Evolutionary conservation across 2,113 vertebrate genomes (phyloP).

Genomic region (Heterotis niloticus): DNA sequence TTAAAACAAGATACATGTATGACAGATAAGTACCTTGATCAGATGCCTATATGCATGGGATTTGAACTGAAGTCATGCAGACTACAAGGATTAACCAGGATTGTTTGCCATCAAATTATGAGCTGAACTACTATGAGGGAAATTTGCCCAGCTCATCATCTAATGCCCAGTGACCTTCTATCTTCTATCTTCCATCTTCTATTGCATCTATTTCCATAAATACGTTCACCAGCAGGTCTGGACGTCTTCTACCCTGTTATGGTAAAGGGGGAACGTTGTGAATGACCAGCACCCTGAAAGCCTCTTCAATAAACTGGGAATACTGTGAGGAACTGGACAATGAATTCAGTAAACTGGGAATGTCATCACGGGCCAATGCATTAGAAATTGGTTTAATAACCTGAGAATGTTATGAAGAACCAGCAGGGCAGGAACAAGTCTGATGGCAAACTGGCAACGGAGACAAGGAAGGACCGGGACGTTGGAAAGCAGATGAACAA

Average conservation of each 20-base stretch:
- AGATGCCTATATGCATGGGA: too few relatives aligned
- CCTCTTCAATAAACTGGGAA: background rate
- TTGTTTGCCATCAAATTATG: slow-evolving; percentile 1
- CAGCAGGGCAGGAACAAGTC: too few relatives aligned
- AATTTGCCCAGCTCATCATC: slow-evolving; percentile 15
- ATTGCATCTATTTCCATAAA: slow-evolving; percentile 15
- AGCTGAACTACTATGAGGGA: slow-evolving; percentile 5
- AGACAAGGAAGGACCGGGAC: too few relatives aligned
- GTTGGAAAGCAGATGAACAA: background rate
- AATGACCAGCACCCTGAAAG: background rate
- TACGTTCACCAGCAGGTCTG: slow-evolving; percentile 3
- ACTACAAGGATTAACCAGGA: background rate
- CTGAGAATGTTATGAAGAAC: too few relatives aligned
- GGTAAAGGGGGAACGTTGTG: background rate
- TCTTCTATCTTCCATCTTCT: too few relatives aligned
- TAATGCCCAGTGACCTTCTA: slow-evolving; percentile 4
- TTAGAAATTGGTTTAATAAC: too few relatives aligned
- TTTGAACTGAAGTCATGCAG: background rate
- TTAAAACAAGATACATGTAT: too few relatives aligned
- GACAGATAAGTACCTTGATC: too few relatives aligned
- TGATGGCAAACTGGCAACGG: background rate
- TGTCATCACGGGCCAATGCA: too few relatives aligned
- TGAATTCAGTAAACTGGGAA: too few relatives aligned
- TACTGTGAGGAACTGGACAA: too few relatives aligned
- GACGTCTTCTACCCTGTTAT: slow-evolving; percentile 13